Percentiles rank a stretch among this genome's conserved stretches.
Conservation (phyloP, 2,888 invertebrate species). For the Drosophila stalkeri region DNA sequence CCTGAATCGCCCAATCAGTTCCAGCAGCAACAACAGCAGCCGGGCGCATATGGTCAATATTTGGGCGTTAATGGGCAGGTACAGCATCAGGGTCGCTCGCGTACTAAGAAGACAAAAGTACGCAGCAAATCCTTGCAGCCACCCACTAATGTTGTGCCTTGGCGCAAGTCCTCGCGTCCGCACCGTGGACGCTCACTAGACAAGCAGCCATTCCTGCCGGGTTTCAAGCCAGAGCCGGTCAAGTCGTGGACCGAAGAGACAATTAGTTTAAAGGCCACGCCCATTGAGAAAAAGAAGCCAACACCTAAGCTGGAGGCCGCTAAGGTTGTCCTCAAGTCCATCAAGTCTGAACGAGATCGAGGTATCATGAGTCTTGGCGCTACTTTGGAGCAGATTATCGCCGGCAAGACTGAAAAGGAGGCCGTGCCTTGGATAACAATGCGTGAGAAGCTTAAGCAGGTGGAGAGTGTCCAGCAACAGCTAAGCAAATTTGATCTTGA, state of each 20-base stretch:
- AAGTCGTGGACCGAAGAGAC: constrained; percentile 89
- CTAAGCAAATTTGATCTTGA: constrained; percentile 84
- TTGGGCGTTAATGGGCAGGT: constrained; percentile 77
- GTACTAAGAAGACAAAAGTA: constrained; percentile 81
- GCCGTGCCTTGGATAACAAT: constrained; percentile 84
- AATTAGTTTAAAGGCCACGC: constrained; percentile 87
- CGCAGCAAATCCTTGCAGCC: constrained; percentile 85
- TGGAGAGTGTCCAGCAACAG: constrained; percentile 84
- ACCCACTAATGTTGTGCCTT: constrained; percentile 82
- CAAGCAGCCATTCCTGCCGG: constrained; percentile 83
- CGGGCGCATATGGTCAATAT: constrained; percentile 76
- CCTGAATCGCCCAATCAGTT: constrained; percentile 80
- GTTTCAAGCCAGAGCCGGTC: constrained; percentile 84
- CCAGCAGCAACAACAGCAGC: constrained; percentile 67
- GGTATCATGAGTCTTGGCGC: constrained; percentile 84
- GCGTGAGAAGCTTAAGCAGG: constrained; percentile 83
- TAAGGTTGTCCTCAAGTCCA: constrained; percentile 86
- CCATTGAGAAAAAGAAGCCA: constrained; percentile 86
- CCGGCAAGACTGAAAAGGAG: constrained; percentile 83
- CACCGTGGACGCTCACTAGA: constrained; percentile 86
- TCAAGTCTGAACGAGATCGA: constrained; percentile 85
- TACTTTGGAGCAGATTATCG: constrained; percentile 84
- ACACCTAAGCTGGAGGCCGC: constrained; percentile 86
- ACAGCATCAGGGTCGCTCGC: constrained; percentile 81
- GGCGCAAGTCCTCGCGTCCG: constrained; percentile 84